These are phyloP conservation scores for Orthosia incerta DNA, from an alignment of 2,888 invertebrate genomes.

Conservation along the genomic window DNA sequence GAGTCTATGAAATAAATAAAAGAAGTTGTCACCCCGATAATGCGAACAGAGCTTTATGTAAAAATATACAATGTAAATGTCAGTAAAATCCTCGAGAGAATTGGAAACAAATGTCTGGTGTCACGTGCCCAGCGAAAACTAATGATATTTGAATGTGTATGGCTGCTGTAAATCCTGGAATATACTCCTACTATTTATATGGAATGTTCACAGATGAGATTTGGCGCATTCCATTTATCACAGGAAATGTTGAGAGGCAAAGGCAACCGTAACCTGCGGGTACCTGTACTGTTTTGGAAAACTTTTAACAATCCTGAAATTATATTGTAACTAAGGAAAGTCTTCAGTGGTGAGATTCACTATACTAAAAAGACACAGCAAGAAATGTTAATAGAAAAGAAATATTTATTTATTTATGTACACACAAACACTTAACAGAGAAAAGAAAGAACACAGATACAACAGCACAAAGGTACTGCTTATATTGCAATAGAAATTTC, in stretches of 20 bases:
- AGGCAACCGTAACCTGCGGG: background rate
- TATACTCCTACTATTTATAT: slow-evolving; percentile 50
- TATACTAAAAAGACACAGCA: no score
- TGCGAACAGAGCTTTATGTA: slow-evolving; percentile 43
- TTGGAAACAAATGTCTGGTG: slow-evolving; percentile 75
- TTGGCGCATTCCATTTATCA: slow-evolving; percentile 25
- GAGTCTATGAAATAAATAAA: background rate
- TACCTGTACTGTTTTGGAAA: background rate
- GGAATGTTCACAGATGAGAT: slow-evolving; percentile 28
- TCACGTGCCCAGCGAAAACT: slow-evolving; percentile 67
- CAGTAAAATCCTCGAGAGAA: slow-evolving; percentile 68
- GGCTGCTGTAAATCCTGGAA: slow-evolving; percentile 51
- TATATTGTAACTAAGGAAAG: no score
- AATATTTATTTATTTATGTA: no score
- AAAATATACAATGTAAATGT: slow-evolving; percentile 66
- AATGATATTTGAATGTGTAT: slow-evolving; percentile 70
- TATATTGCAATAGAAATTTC: no score
- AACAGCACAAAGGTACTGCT: no score
- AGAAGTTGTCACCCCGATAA: background rate
- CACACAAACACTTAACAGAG: no score
- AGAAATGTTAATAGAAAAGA: background rate
- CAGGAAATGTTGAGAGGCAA: background rate
- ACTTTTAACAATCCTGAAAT: background rate
- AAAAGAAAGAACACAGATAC: no score
- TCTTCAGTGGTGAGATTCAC: no score